Base-by-base conservation (phyloP, 2,113 vertebrate genomes). In the Mormyrus lacerda region DNA sequence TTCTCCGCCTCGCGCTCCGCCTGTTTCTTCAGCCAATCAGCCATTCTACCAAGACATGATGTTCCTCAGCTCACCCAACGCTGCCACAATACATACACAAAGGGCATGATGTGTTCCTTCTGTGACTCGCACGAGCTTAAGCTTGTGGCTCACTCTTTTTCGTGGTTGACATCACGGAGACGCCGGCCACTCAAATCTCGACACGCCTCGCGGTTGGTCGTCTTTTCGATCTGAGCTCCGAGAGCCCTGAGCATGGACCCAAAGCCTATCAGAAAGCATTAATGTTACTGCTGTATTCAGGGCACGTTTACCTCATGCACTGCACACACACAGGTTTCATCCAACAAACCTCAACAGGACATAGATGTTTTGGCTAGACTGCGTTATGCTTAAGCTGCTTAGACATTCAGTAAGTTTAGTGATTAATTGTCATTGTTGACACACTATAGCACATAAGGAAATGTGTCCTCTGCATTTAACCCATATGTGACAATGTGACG, bases 221-320 rank as follows among this genome's bases (percentile, higher is more conserved):
- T 99, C 95, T 99, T 99, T 92, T 99, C 98, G 45, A 99, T 99
- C 94, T 99, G 98, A 83, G 98, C 98, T 11, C 98, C 98, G 0
- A 99, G 97, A 0, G 98, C 98, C 90, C 98, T 95, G 69, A 99
- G 97, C 98, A 99, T 99, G 1, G 98, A 99, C 19, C 98, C 98
- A 87, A 99, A 99, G 4, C 98, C 98, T 99, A 91, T 21, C 86
- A 85, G 15, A 90, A 7, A 90, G 42, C 87, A 35, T 48, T 0
- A 76, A 2, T 9, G 17, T 53, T 11, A 24, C 3, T 35, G 13
- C 42, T 84, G 48, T 69, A 86, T 7, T 88, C 31, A 2, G 39
- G 61, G 10, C 10, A 69, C 10, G 10, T 31, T 69, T 69, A 31
- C 3, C 61, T 69, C n/a, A 69, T 69, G n/a, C n/a, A 31, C 61